A percentile compares a stretch with the other conserved stretches of the same genome.
These are phyloP conservation scores for Zaprionus nigranus DNA, from an alignment of 1,140 invertebrate genomes.

Conservation along the genomic window DNA sequence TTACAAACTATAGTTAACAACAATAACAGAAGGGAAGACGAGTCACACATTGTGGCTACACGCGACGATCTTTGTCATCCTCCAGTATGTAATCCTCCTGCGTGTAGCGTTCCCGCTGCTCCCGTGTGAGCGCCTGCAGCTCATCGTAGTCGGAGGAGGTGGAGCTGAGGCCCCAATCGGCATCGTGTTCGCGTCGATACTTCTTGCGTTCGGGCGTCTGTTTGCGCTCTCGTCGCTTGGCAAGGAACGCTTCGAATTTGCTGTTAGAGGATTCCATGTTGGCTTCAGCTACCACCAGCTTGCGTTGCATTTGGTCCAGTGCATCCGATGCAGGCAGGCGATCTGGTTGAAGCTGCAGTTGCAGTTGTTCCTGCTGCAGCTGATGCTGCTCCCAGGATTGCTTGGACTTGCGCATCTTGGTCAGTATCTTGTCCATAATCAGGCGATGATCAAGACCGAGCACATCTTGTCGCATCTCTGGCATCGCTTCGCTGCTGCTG, in stretches of 20 bases:
- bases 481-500: conserved; percentile 59
- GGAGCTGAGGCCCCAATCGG: neutral
- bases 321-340: neutral
- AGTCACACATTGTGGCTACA: neutral
- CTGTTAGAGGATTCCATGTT: neutral
- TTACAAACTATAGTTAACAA: neutral
- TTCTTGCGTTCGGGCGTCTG: conserved; percentile 65
- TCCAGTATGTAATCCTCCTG: conserved; percentile 48
- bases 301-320: conserved; percentile 20
- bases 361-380: conserved; percentile 4
- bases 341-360: neutral
- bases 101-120: conserved; percentile 17
- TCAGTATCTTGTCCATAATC: conserved; percentile 87
- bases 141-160: conserved; percentile 20
- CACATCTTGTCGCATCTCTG: conserved; percentile 89
- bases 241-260: conserved; percentile 54
- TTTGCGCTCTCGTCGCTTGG: conserved; percentile 49
- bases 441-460: conserved; percentile 88
- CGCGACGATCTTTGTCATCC: conserved; percentile 11
- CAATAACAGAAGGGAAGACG: neutral
- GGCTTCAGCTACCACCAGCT: conserved; percentile 8
- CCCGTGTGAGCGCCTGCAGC: neutral
- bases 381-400: conserved; percentile 85
- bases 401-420: conserved; percentile 85
- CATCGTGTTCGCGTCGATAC: conserved; percentile 24